Evolutionary conservation across 2,113 vertebrate genomes (phyloP).

Genomic region (Pomatostomus ruficeps): DNA sequence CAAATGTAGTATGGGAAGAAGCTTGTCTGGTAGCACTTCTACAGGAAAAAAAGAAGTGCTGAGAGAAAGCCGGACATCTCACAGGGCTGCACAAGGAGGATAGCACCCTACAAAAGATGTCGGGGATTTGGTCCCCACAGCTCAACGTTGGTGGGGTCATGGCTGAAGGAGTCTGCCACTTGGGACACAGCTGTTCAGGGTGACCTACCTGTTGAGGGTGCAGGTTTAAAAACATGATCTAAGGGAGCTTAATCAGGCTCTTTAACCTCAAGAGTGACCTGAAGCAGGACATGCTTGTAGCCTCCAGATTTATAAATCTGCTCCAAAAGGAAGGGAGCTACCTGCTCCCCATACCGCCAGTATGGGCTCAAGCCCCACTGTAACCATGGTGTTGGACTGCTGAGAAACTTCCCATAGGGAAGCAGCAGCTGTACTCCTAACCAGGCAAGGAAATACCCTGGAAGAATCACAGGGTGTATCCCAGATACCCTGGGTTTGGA

Average conservation of each 20-base stretch:
- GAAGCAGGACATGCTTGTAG: background rate
- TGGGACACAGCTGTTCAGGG: fast-evolving
- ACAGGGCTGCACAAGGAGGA: background rate
- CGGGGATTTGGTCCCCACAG: background rate
- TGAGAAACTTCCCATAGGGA: background rate
- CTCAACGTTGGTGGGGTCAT: fast-evolving
- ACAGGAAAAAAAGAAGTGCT: background rate
- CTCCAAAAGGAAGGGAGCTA: background rate
- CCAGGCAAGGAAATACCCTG: background rate
- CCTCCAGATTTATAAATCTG: background rate
- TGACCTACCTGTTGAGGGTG: background rate
- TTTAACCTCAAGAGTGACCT: background rate
- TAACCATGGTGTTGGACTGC: background rate
- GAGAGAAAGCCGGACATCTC: background rate
- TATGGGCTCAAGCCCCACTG: fast-evolving
- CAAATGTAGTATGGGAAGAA: background rate
- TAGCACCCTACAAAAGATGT: background rate
- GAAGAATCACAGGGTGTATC: background rate
- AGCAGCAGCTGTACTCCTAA: background rate
- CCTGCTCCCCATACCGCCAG: background rate
- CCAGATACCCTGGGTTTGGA: background rate
- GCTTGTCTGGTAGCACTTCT: background rate
- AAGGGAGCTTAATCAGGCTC: background rate
- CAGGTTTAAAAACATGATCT: background rate
- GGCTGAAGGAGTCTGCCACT: background rate